phyloP scores from a whole-genome alignment of 2,113 vertebrate genomes.

The Crotophaga sulcirostris region DNA sequence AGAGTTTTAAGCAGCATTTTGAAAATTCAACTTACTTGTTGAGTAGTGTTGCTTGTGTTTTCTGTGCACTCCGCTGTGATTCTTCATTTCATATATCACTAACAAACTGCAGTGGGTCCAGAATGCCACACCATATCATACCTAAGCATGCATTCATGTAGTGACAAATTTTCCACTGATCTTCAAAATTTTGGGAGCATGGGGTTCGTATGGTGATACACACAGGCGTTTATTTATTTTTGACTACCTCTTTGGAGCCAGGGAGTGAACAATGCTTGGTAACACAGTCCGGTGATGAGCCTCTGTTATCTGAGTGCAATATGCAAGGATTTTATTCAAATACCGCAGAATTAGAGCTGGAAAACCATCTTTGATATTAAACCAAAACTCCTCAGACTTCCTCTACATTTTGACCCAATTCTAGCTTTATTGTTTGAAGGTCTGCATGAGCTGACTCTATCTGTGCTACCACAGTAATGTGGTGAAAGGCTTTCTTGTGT shows the following conservation, averaged over 20 bases:
- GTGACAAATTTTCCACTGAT: background rate
- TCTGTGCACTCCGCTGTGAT: background rate
- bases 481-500: background rate
- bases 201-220: background rate
- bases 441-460: background rate
- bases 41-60: background rate
- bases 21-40: background rate
- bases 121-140: background rate
- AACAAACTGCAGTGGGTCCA: background rate
- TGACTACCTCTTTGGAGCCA: background rate
- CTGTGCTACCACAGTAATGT: background rate
- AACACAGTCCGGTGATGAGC: background rate
- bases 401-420: background rate
- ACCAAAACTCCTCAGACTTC: background rate
- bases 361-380: background rate
- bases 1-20: background rate
- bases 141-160: background rate
- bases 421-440: background rate
- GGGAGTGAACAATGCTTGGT: background rate
- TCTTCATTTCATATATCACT: background rate
- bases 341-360: background rate
- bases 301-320: background rate
- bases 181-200: background rate
- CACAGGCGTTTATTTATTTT: background rate
- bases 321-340: background rate